These are phyloP conservation scores for Eucera pruinosa DNA, from an alignment of 2,888 invertebrate species.

Conservation along the genomic window DNA sequence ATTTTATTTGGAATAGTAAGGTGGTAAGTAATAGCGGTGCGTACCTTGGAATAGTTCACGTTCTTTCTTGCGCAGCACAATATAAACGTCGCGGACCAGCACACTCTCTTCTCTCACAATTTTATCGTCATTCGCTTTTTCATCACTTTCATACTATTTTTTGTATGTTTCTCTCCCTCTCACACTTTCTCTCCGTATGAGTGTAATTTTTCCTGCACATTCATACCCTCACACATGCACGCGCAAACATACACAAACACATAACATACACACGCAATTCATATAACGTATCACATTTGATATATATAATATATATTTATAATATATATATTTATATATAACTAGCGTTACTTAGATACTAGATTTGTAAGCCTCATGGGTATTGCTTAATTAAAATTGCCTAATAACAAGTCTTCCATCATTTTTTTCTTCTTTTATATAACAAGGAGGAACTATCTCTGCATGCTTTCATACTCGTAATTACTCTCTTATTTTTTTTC, in stretches of 20 bases:
- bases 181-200: neutral
- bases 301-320: constrained; percentile 68
- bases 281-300: constrained; percentile 71
- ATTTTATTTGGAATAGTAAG: constrained; percentile 81
- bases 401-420: constrained; percentile 80
- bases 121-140: constrained; percentile 48
- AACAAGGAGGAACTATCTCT: constrained; percentile 83
- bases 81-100: constrained; percentile 84
- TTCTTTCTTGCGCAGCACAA: constrained; percentile 85
- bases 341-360: constrained; percentile 73
- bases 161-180: neutral
- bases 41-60: constrained; percentile 85
- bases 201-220: neutral
- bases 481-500: constrained; percentile 12
- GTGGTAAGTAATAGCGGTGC: constrained; percentile 83
- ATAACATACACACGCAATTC: constrained; percentile 57
- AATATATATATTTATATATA: constrained; percentile 68
- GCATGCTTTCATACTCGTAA: constrained; percentile 74
- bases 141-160: constrained; percentile 16
- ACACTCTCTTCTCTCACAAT: constrained; percentile 63
- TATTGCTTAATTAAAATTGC: constrained; percentile 82
- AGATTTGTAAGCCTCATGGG: constrained; percentile 80
- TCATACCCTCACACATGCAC: constrained; percentile 6
- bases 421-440: constrained; percentile 67
- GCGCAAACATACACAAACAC: constrained; percentile 4